A percentile compares a stretch with the other conserved stretches of the same genome.
These are phyloP conservation scores for Lichenostomus cassidix DNA, from an alignment of 2,113 vertebrate genomes.

Conservation along the genomic window DNA sequence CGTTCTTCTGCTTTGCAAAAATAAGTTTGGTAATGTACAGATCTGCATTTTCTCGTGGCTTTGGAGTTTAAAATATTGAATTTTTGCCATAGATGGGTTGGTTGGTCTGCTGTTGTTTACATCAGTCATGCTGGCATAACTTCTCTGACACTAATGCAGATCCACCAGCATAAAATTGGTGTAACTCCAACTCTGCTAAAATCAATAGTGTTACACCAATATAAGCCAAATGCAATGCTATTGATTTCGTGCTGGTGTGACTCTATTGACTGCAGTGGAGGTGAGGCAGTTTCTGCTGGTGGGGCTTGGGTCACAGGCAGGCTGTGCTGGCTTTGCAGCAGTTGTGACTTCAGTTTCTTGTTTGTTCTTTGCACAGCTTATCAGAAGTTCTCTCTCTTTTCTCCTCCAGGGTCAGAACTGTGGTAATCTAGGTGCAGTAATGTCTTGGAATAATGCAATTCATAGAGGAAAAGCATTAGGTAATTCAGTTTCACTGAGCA, in stretches of 20 bases:
- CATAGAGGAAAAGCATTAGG: not conserved
- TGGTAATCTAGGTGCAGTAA: not conserved
- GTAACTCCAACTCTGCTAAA: constrained; percentile 23
- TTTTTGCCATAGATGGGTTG: not conserved
- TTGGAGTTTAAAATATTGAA: not conserved
- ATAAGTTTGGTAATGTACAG: constrained; percentile 53
- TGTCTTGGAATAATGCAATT: not conserved
- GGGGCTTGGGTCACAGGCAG: not conserved
- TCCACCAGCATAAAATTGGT: constrained; percentile 18
- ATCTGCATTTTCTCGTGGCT: not conserved
- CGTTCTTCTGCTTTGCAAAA: not conserved
- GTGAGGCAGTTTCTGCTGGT: not conserved
- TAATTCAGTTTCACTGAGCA: not conserved
- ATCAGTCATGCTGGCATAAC: not conserved
- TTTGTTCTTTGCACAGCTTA: not conserved
- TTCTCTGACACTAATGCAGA: constrained; percentile 24
- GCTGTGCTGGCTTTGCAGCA: not conserved
- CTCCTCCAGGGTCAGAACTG: not conserved
- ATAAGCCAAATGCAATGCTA: not conserved
- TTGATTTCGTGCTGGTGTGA: constrained; percentile 29
- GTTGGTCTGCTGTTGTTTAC: not conserved
- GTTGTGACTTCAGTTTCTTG: not conserved
- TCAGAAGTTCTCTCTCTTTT: not conserved
- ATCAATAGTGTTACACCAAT: not conserved
- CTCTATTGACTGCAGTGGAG: not conserved